phyloP scores from a whole-genome alignment of 92 coral and sea anemone species.

The Pocillopora meandrina region DNA sequence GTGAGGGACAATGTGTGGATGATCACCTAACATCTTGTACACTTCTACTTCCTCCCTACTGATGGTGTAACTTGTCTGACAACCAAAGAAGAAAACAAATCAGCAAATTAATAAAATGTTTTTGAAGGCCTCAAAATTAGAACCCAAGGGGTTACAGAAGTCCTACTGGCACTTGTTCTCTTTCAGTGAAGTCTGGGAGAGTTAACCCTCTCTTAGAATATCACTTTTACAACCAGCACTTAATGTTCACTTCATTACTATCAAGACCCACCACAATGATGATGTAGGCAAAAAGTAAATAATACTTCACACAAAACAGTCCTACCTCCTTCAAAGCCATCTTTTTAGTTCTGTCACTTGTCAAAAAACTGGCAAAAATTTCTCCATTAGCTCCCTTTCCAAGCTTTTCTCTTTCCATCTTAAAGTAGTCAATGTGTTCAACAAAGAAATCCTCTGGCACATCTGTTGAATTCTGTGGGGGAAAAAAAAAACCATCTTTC shows the following conservation, averaged over 20 bases:
- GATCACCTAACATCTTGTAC: conserved; percentile 60
- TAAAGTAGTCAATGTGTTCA: conserved; percentile 56
- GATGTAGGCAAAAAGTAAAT: not conserved
- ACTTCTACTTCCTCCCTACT: conserved; percentile 57
- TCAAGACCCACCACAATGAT: not conserved
- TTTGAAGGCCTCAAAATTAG: too few species aligned
- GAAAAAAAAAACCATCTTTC: not conserved
- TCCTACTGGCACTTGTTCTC: not conserved
- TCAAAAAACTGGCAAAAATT: conserved; percentile 31
- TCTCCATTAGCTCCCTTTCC: conserved; percentile 71
- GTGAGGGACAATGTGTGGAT: conserved; percentile 56
- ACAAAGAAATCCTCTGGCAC: conserved; percentile 21
- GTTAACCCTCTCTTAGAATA: too few species aligned
- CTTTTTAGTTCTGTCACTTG: conserved; percentile 19
- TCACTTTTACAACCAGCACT: too few species aligned
- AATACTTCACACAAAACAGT: too few species aligned
- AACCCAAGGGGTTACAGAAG: too few species aligned
- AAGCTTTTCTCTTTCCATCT: conserved; percentile 33
- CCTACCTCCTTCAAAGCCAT: conserved; percentile 51
- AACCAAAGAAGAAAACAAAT: not conserved
- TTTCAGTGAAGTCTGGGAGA: not conserved
- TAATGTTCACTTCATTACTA: too few species aligned
- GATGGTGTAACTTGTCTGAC: conserved; percentile 36
- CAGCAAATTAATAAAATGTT: not conserved
- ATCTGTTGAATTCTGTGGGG: conserved; percentile 2